Base-by-base conservation (phyloP, 2,888 invertebrate genomes). In the Gibbula magus region DNA sequence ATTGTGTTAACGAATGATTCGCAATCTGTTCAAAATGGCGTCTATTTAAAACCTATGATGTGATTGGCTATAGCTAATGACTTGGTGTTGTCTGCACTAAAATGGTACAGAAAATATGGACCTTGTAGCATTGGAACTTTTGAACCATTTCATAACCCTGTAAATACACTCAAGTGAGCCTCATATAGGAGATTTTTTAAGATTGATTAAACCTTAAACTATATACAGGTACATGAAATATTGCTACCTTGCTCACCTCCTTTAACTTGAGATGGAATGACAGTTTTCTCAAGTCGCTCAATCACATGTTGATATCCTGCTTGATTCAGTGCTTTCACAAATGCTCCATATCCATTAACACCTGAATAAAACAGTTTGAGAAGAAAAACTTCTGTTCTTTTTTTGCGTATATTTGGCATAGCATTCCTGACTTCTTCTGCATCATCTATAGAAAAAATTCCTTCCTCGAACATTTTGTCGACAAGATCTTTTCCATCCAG, bases 341-440 rank as follows among this genome's bases (percentile, higher is more conserved):
- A 81, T 13, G 20, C 39, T 22, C 61, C 32, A 61, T 79, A 81
- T 13, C 78, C 79, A 39, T 77, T 56, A 39, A 18, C 25, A 3
- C 81, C 81, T 54, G 77, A 54, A 74, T 67, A 22, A 25, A 73
- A 52, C 18, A 78, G 52, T 70, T 73, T 67, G 3, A 29, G 39
- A 2, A 78, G 73, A 32, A 78, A 78, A 13, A 70, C 70, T 4
- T 73, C 53, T 25, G 22, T 45, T 45, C 61, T 52, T 2, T 10
- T 51, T 29, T 52, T 73, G 25, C 78, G 51, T 18, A 66, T 78
- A 45, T 78, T 78, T 20, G 78, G 78, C 39, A 35, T 32, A 22
- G 70, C 73, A 73, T 78, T 52, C 35, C 39, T 75, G 8, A 81
- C 74, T 39, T 56, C 75, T 39, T 81, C 81, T n/a, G 52, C 20